These are phyloP conservation scores for Morpho deidamia DNA, from an alignment of 2,888 invertebrate genomes.

Conservation along the genomic window DNA sequence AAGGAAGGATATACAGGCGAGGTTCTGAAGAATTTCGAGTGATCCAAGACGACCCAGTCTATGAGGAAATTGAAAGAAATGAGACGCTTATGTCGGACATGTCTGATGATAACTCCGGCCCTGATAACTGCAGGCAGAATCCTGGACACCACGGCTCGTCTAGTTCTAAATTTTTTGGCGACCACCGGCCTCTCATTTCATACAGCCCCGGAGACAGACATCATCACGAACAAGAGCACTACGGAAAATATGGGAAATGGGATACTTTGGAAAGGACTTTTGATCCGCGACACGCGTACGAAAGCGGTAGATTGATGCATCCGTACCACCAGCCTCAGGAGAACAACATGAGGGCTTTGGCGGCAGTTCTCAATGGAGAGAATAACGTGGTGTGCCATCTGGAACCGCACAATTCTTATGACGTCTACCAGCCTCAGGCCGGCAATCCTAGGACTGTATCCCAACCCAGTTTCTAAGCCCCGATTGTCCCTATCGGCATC, in stretches of 20 bases:
- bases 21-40: conserved; percentile 78
- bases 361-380: conserved; percentile 90
- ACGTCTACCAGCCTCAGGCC: conserved; percentile 66
- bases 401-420: conserved; percentile 82
- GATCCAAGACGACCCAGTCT: conserved; percentile 86
- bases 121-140: conserved; percentile 84
- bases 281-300: conserved; percentile 64
- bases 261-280: conserved; percentile 72
- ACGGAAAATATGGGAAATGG: conserved; percentile 72
- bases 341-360: conserved; percentile 79
- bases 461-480: conserved; percentile 67
- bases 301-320: conserved; percentile 74
- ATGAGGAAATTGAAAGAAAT: conserved; percentile 87
- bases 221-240: conserved; percentile 67
- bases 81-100: conserved; percentile 86
- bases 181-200: conserved; percentile 88
- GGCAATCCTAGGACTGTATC: conserved; percentile 71
- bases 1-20: conserved; percentile 68
- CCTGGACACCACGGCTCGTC: conserved; percentile 74
- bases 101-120: conserved; percentile 83
- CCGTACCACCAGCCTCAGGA: conserved; percentile 75
- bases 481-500: conserved; percentile 13
- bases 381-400: conserved; percentile 92
- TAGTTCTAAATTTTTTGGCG: conserved; percentile 86
- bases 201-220: conserved; percentile 84